A percentile compares a stretch with the other conserved stretches of the same genome.
These are phyloP conservation scores for Eulemur rufifrons DNA, from an alignment of 2,113 vertebrate species.

Conservation along the genomic window DNA sequence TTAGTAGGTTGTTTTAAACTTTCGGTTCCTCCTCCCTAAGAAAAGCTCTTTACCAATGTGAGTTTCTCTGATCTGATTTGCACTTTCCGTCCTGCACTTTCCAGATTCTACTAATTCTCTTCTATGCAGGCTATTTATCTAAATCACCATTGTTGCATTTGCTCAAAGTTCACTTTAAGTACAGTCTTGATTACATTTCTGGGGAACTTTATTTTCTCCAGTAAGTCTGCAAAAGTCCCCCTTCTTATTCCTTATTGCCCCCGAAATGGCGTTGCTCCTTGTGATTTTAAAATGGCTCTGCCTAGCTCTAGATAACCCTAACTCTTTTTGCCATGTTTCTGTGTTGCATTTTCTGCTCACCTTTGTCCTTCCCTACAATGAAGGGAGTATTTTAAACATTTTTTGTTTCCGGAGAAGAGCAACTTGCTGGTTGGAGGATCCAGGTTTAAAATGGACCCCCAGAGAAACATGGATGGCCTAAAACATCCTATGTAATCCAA, in stretches of 20 bases:
- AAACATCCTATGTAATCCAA: slow-evolving; percentile 46
- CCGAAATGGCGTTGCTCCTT: slow-evolving; percentile 14
- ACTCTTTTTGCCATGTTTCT: not conserved
- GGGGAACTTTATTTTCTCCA: slow-evolving; percentile 44
- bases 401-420: slow-evolving; percentile 49
- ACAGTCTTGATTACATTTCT: slow-evolving; percentile 47
- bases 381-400: slow-evolving; percentile 31
- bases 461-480: slow-evolving; percentile 22
- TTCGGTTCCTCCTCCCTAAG: slow-evolving; percentile 27
- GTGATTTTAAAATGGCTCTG: slow-evolving; percentile 15
- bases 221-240: not conserved
- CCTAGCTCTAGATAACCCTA: not conserved
- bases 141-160: slow-evolving; percentile 32
- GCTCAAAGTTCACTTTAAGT: slow-evolving; percentile 44
- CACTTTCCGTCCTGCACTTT: not conserved
- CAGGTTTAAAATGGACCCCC: slow-evolving; percentile 21
- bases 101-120: not conserved
- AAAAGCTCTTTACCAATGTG: not conserved
- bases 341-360: not conserved
- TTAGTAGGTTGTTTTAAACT: slow-evolving; percentile 25
- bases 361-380: not conserved
- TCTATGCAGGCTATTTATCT: not conserved
- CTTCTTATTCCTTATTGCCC: not conserved
- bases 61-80: not conserved
- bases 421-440: slow-evolving; percentile 24